Percentiles rank a stretch among this genome's conserved stretches.
These are phyloP conservation scores for Desmodus rotundus DNA, from an alignment of 2,113 vertebrate genomes.

Conservation along the genomic window DNA sequence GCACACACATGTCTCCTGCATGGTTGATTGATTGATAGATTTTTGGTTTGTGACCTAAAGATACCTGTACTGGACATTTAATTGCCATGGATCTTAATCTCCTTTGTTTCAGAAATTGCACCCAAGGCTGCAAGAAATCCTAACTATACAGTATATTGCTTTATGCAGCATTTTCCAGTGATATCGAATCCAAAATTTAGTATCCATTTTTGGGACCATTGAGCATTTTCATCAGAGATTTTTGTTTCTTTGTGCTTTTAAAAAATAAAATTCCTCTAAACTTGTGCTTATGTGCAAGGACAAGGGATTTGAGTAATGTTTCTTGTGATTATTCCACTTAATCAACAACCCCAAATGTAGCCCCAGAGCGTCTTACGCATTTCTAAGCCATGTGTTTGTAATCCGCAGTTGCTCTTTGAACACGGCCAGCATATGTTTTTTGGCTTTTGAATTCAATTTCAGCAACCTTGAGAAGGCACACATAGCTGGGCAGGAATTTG, in stretches of 20 bases:
- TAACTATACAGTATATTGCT: background rate
- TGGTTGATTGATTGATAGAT: no score
- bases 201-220: background rate
- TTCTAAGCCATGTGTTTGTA: constrained; percentile 76
- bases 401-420: constrained; percentile 63
- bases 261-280: background rate
- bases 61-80: background rate
- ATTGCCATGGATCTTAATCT: background rate
- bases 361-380: background rate
- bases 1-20: background rate
- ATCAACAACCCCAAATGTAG: constrained; percentile 66
- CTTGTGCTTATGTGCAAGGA: constrained; percentile 18
- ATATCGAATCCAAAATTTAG: background rate
- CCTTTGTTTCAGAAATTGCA: background rate
- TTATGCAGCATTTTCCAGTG: background rate
- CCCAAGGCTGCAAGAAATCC: background rate
- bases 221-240: constrained; percentile 38
- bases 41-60: background rate
- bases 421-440: constrained; percentile 68
- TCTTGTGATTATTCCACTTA: constrained; percentile 69
- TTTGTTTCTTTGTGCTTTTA: constrained; percentile 37
- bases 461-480: constrained; percentile 69
- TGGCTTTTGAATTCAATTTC: constrained; percentile 72
- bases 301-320: background rate
- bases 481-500: constrained; percentile 64